phyloP scores from a whole-genome alignment of 2,888 invertebrate species.

The Chrysopilus asiliformis region DNA sequence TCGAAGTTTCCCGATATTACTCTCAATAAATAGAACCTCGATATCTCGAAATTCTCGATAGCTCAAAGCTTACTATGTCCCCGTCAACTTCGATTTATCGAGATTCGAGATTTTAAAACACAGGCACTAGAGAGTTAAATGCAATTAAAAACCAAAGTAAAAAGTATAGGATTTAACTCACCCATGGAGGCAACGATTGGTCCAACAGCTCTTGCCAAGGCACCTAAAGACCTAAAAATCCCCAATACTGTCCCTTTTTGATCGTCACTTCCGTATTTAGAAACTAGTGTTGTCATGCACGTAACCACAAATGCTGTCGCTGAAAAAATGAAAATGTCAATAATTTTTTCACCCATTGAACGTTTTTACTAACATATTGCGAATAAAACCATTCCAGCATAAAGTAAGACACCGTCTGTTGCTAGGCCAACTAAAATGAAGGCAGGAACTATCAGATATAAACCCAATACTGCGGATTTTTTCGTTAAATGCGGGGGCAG shows the following conservation, averaged over 20 bases:
- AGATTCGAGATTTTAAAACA: no score
- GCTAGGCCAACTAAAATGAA: constrained; percentile 76
- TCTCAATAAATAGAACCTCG: no score
- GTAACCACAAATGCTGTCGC: constrained; percentile 91
- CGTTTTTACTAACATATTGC: constrained; percentile 63
- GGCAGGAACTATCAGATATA: constrained; percentile 73
- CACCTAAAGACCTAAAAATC: constrained; percentile 86
- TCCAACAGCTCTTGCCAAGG: constrained; percentile 83
- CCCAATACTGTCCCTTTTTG: constrained; percentile 91
- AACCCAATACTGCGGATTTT: constrained; percentile 55
- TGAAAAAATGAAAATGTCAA: constrained; percentile 28
- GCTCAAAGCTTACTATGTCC: no score
- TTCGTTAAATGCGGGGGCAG: constrained; percentile 60
- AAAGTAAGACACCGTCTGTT: constrained; percentile 45
- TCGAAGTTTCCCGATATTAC: no score
- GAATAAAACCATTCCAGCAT: constrained; percentile 73
- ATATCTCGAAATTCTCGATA: no score
- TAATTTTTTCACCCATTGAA: not conserved
- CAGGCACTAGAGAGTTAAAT: not conserved
- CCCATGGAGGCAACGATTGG: constrained; percentile 77
- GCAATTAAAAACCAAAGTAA: not conserved
- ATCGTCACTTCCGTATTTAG: constrained; percentile 61
- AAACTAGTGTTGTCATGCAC: constrained; percentile 86
- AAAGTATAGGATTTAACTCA: constrained; percentile 28
- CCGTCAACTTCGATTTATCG: no score